Evolutionary conservation across 2,797 vertebrate genomes (phyloP), one percentile per base, ranked within the genome.

Genomic region (Microctenopoma lineatum): DNA sequence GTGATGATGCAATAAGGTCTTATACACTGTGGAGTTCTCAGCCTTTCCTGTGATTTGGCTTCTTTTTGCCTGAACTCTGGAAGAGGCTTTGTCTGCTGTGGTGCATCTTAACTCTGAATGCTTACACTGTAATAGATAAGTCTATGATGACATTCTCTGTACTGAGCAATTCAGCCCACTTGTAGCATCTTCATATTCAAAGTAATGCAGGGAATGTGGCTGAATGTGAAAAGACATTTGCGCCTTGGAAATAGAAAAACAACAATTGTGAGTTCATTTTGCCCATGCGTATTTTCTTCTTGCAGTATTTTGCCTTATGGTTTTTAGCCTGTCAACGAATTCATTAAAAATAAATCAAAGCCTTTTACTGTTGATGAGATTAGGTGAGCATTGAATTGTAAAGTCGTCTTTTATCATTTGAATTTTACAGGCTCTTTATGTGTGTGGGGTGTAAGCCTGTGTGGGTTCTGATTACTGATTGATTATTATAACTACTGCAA

Each of bases 1-100:
- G 74, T 86, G 75, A 90, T 81, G 81, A 87, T 89, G 90, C 89
- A 91, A 92, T 92, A 90, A 89, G 72, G 89, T 93, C 87, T 87
- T 85, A 85, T 80, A 92, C 90, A 92, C 90, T 92, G 92, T 89
- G 83, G 89, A 85, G 81, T 66, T 79, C 45, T 80, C 60, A 55
- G 73, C 75, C 70, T 69, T 72, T 84, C 64, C 73, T 86, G 83
- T 79, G 76, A 72, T 80, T 77, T 53, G 27, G 72, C 58, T 75
- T 51, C 51, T 75, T 70, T 21, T 46, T 60, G 59, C 48, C 62
- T 82, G 68, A 84, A 73, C 68, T 74, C 59, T 69, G 58, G 81
- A 59, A 81, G 66, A 70, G 73, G 64, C 62, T 76, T 85, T 18
- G 52, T 60, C 86, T 88, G 84, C 83, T 85, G 73, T 75, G 83